These are phyloP conservation scores for Apaloderma vittatum DNA, from an alignment of 2,113 vertebrate genomes.

Conservation along the genomic window DNA sequence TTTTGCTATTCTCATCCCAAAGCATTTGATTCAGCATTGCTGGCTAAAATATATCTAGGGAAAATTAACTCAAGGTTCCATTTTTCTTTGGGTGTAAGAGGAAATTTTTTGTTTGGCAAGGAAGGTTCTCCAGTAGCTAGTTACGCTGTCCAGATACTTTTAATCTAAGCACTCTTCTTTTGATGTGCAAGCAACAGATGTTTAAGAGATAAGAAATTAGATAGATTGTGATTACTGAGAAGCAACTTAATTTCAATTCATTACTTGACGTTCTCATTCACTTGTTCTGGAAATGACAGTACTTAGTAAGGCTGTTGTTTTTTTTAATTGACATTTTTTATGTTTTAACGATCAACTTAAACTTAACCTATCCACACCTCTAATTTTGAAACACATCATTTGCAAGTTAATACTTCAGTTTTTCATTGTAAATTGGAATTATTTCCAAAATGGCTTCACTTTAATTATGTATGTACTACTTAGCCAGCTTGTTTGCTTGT, in stretches of 20 bases:
- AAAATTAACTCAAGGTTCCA: background rate
- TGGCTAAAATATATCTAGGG: background rate
- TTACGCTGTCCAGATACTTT: constrained; percentile 9
- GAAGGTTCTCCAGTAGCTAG: background rate
- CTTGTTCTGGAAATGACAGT: constrained; percentile 20
- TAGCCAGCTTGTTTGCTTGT: background rate
- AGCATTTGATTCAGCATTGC: background rate
- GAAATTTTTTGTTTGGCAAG: background rate
- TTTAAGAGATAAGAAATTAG: constrained; percentile 40
- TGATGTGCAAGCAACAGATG: constrained; percentile 32
- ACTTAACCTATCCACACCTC: constrained; percentile 17
- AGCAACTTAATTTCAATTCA: constrained; percentile 27
- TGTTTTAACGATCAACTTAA: constrained; percentile 24
- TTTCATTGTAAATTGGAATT: background rate
- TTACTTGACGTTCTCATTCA: constrained; percentile 46
- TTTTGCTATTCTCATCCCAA: background rate
- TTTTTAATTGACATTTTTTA: constrained; percentile 41
- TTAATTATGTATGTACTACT: constrained; percentile 24
- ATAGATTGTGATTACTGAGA: constrained; percentile 32
- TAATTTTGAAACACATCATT: constrained; percentile 64
- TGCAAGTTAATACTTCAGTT: background rate
- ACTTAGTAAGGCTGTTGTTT: constrained; percentile 54
- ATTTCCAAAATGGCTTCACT: constrained; percentile 36
- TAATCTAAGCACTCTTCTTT: constrained; percentile 11
- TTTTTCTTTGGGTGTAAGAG: background rate